These are phyloP conservation scores for Terrapene triunguis DNA, from an alignment of 2,113 vertebrate genomes.

Conservation along the genomic window DNA sequence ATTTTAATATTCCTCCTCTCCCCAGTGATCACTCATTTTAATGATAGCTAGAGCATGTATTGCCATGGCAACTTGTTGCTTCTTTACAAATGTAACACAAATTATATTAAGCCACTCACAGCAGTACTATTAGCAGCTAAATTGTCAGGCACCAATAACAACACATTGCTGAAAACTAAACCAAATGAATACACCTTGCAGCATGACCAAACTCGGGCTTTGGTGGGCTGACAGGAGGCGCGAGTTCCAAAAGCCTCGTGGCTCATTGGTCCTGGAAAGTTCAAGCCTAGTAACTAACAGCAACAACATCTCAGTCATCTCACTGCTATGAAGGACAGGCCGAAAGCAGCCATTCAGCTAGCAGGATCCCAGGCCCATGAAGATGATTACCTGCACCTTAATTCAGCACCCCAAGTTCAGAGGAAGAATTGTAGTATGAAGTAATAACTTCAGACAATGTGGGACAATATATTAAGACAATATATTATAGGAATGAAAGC, in stretches of 20 bases:
- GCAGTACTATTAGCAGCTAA: neutral
- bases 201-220: neutral
- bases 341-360: neutral
- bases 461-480: accelerated
- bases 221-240: neutral
- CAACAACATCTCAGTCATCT: neutral
- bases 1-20: neutral
- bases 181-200: neutral
- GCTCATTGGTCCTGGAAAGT: neutral
- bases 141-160: neutral
- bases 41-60: neutral
- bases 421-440: neutral
- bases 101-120: neutral
- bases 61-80: neutral
- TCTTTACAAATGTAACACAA: neutral
- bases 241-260: neutral
- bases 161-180: neutral
- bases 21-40: neutral
- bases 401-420: neutral
- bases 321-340: neutral
- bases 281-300: neutral
- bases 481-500: neutral
- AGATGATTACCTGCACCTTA: accelerated
- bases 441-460: neutral
- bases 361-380: accelerated